Evolutionary conservation across 2,888 invertebrate genomes (phyloP).

Genomic region (Tenodera sinensis): DNA sequence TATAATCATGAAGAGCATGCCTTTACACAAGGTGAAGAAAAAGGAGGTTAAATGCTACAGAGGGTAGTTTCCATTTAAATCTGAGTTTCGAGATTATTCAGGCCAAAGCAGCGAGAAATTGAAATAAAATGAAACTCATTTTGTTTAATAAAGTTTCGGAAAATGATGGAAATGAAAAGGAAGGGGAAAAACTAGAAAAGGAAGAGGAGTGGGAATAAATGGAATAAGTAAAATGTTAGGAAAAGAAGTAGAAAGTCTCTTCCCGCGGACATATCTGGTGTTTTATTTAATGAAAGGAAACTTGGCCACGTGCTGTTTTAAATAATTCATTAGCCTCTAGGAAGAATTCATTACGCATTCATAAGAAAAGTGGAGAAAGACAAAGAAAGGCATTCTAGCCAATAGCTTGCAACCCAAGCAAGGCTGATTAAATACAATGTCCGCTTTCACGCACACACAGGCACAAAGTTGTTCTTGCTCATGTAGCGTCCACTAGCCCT

Average conservation of each 20-base stretch:
- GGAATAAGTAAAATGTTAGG: neutral
- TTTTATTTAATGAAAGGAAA: slow-evolving; percentile 15
- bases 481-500: neutral
- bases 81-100: neutral
- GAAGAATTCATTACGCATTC: slow-evolving; percentile 16
- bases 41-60: neutral
- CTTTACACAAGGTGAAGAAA: too few relatives aligned
- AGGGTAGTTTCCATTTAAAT: neutral
- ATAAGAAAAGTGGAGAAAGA: neutral
- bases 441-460: neutral
- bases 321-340: slow-evolving; percentile 16
- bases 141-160: neutral
- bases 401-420: slow-evolving; percentile 5
- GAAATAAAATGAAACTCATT: neutral
- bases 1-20: too few relatives aligned
- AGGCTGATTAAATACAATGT: slow-evolving; percentile 12
- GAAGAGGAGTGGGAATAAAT: neutral
- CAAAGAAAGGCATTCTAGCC: neutral
- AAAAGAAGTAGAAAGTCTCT: neutral
- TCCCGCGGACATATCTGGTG: neutral
- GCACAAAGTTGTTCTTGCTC: neutral
- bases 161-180: neutral
- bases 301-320: slow-evolving; percentile 13
- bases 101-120: neutral
- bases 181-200: neutral